Base-by-base conservation (phyloP, 53 echinoderm and acorn worm genomes). In the Astropecten irregularis region DNA sequence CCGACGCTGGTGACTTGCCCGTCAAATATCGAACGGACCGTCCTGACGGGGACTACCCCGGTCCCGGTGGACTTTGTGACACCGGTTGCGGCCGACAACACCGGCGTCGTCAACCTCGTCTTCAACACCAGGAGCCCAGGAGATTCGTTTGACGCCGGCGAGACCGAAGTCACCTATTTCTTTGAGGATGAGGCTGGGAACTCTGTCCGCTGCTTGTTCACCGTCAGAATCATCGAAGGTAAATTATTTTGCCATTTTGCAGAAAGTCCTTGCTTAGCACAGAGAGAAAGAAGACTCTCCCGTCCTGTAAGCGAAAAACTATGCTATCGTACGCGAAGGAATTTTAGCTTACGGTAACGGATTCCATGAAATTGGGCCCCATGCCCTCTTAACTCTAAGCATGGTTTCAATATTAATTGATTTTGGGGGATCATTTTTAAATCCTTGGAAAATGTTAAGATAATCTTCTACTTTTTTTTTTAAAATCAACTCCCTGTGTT, bases 131-230 rank as follows among this genome's bases (percentile, higher is more conserved):
- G 66, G 36, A 36, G 56, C 20, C 62, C 81, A 16, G 87, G 93
- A 0, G 59, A 85, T 23, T 67, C 23, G 14, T 92, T 95, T 34
- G 22, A 49, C 3, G 87, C 84, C 8, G 95, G 92, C 10, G 2
- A 47, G 6, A 82, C 76, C 9, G 36, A 68, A 4, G 90, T 95
- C 35, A 63, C 85, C 10, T 88, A 88, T 60, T 40, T 63, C 10
- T 92, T 88, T 46, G 85, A 64, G 23, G 95, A 95, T 54, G 61
- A 83, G 63, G 73, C 88, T 13, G 90, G 86, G 9, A 93, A 95
- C 73, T 62, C 84, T 16, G 73, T 58, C 25, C 68, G 46, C 16
- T 89, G 89, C 55, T 52, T 27, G 16, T 92, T 92, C 68, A 67
- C 76, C 18, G 86, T 92, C 14, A 77, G 69, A n/a, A 39, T 89